Evolutionary conservation across 2,113 vertebrate genomes (phyloP).

Genomic region (Eira barbara): DNA sequence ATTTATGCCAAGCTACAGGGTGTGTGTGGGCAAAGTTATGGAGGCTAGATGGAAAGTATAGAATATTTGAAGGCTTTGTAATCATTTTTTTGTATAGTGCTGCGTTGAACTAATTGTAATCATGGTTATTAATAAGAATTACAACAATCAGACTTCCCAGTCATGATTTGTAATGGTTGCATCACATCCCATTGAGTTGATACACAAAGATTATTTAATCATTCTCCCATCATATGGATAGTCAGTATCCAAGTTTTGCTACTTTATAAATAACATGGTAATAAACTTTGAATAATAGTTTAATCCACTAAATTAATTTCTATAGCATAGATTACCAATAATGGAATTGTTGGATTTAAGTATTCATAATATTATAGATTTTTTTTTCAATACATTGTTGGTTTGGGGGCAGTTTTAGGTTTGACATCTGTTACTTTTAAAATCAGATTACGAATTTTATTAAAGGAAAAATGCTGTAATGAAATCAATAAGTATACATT

Average conservation of each 20-base stretch:
- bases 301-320: conserved; percentile 11
- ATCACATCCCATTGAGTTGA: background rate
- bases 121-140: background rate
- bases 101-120: background rate
- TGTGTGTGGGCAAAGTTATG: background rate
- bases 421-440: background rate
- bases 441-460: background rate
- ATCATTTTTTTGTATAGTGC: background rate
- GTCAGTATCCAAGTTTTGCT: conserved; percentile 14
- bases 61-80: background rate
- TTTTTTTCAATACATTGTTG: background rate
- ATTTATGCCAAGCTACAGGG: background rate
- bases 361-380: background rate
- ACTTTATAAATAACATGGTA: background rate
- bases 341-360: background rate
- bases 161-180: background rate
- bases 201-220: background rate
- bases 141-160: background rate
- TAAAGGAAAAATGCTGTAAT: background rate
- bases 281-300: background rate
- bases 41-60: background rate
- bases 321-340: background rate
- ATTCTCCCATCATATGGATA: background rate
- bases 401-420: background rate
- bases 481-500: background rate